Percentiles rank a stretch among this genome's conserved stretches.
Evolutionary conservation across 2,797 vertebrate genomes (phyloP).

Genomic region (Lagodon rhomboides): DNA sequence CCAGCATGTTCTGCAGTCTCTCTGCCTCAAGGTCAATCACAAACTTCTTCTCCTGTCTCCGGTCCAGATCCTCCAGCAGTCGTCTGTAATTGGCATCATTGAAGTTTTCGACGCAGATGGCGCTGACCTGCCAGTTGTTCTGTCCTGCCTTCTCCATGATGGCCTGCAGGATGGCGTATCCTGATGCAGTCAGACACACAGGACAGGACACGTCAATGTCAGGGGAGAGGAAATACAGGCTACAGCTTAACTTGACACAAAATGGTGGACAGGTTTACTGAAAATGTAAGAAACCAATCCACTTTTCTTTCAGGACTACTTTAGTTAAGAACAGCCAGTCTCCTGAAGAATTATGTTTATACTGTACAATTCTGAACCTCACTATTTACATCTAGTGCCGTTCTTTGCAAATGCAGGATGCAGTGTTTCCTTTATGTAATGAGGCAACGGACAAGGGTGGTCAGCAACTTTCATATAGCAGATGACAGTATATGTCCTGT

Average conservation of each 20-base stretch:
- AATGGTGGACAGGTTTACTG: too few relatives aligned
- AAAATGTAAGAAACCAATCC: too few relatives aligned
- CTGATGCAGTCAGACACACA: slow-evolving; percentile 77
- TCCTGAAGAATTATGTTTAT: neutral
- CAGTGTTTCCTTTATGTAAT: neutral
- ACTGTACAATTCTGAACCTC: neutral
- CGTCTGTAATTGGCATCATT: slow-evolving; percentile 96
- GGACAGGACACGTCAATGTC: neutral
- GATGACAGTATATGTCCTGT: neutral
- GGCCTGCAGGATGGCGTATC: slow-evolving; percentile 98
- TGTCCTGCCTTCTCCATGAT: slow-evolving; percentile 99
- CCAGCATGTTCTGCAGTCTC: slow-evolving; percentile 96
- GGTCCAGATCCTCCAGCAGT: slow-evolving; percentile 97
- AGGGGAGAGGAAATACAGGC: neutral
- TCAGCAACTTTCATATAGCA: neutral
- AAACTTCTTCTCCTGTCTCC: slow-evolving; percentile 98
- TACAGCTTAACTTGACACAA: neutral
- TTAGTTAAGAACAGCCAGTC: neutral
- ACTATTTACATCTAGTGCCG: neutral
- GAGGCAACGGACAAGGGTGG: neutral
- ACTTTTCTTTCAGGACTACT: too few relatives aligned
- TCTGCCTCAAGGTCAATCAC: slow-evolving; percentile 99
- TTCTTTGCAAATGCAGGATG: neutral
- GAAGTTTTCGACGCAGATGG: slow-evolving; percentile 99
- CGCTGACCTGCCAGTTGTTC: slow-evolving; percentile 99